Base-by-base conservation (phyloP, 2,888 invertebrate species). In the Malachius bipustulatus region DNA sequence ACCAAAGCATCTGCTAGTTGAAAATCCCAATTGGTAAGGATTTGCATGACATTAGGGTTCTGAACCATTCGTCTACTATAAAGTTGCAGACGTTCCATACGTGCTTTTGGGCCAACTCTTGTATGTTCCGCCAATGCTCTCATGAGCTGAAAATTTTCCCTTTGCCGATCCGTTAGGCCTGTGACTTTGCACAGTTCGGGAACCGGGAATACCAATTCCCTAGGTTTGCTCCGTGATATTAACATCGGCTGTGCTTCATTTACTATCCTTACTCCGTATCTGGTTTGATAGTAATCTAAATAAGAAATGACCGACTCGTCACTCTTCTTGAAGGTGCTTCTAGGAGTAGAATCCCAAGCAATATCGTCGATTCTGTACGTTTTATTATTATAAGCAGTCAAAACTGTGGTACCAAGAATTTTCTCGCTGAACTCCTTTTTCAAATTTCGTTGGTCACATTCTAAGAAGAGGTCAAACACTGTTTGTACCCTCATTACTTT, bases 111-210 rank as follows among this genome's bases (percentile, higher is more conserved):
- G 1, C 67, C 70, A 0, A 93, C 70, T 29, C 87, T 73, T 0
- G 90, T 90, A 51, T 82, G 72, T 0, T 67, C 64, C 0, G 76
- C 75, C 41, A 94, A 64, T 0, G 79, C 75, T 34, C 66, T 68
- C 83, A 84, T 83, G 16, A 76, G 54, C 1, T 56, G 52, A 47
- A 70, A 73, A 46, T 76, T 69, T 10, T 57, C 55, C 4, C 71
- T 41, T 41, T 62, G 62, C 2, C 43, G 44, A 16, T 63, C 82
- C 0, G 77, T 75, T 1, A 88, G 58, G 0, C 91, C 93, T 1
- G 93, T 93, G 50, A 85, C 71, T 0, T 77, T 71, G 46, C 89
- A 87, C 30, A 93, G 60, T 61, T 91, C 89, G 0, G 93, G 93
- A 4, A 93, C 67, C 2, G 94, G 64, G 52, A 74, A 73, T 4